A percentile compares a stretch with the other conserved stretches of the same genome.
Conservation (phyloP, 2,888 invertebrate genomes). For the Scelioninae gen. 1 region DNA sequence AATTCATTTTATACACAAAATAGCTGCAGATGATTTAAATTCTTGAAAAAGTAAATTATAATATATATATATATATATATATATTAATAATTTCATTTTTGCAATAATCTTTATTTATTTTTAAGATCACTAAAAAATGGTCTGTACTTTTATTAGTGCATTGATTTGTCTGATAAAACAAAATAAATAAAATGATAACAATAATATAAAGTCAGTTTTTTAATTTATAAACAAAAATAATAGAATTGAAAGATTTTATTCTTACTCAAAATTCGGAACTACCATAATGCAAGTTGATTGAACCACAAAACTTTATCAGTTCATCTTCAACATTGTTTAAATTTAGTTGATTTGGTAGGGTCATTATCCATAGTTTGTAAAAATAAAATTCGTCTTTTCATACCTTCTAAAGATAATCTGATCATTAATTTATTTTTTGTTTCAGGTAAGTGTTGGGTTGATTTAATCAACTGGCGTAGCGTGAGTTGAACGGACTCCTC, state of each 20-base stretch:
- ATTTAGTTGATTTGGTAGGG: conserved; percentile 34
- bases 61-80: too few relatives aligned
- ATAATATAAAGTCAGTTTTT: neutral
- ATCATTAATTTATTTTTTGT: conserved; percentile 48
- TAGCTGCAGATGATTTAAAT: too few relatives aligned
- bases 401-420: conserved; percentile 35
- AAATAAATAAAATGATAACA: too few relatives aligned
- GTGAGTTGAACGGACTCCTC: conserved; percentile 42
- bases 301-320: conserved; percentile 19
- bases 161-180: too few relatives aligned
- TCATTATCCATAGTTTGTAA: conserved; percentile 34
- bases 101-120: too few relatives aligned
- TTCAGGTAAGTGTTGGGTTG: conserved; percentile 37
- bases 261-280: neutral
- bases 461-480: conserved; percentile 34
- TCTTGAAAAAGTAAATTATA: too few relatives aligned
- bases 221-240: neutral
- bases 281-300: conserved; percentile 21
- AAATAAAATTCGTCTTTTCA: conserved; percentile 49
- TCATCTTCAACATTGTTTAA: conserved; percentile 32
- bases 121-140: too few relatives aligned
- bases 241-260: neutral
- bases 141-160: too few relatives aligned
- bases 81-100: too few relatives aligned
- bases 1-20: too few relatives aligned